Evolutionary conservation across 2,888 invertebrate species (phyloP).

Genomic region (Macropis europaea): DNA sequence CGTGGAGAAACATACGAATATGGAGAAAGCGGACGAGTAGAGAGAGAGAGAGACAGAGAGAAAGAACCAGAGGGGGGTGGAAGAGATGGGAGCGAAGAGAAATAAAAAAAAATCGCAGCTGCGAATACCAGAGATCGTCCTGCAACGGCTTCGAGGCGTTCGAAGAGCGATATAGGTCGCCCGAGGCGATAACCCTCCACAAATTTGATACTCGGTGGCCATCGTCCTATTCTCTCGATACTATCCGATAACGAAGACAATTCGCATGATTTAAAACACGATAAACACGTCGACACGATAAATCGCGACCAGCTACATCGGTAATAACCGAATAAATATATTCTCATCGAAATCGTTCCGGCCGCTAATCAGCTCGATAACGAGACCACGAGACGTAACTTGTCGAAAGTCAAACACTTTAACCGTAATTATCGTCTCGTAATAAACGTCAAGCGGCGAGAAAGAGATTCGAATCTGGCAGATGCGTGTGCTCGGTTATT

Average conservation of each 20-base stretch:
- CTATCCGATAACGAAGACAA: no score
- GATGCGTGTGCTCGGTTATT: not conserved
- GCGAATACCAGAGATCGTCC: constrained; percentile 60
- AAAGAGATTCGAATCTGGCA: not conserved
- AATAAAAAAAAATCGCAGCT: constrained; percentile 30
- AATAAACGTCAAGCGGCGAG: not conserved
- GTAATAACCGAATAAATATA: not conserved
- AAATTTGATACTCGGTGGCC: constrained; percentile 42
- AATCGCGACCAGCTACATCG: not conserved
- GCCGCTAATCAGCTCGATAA: constrained; percentile 51
- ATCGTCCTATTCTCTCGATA: constrained; percentile 49
- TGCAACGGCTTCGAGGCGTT: constrained; percentile 32
- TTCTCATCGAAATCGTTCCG: constrained; percentile 30
- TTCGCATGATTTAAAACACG: no score
- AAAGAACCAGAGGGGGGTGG: constrained; percentile 11
- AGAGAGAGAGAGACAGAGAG: not conserved
- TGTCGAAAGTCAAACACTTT: constrained; percentile 26
- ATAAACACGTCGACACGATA: not conserved
- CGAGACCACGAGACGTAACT: constrained; percentile 8
- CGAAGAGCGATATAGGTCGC: constrained; percentile 51
- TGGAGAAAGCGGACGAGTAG: not conserved
- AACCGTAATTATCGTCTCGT: constrained; percentile 4
- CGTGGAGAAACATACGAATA: constrained; percentile 9
- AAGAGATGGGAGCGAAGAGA: not conserved
- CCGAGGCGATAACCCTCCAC: constrained; percentile 62